Base-by-base conservation (phyloP, 1,140 invertebrate genomes). In the Caenorhabditis brenneri region DNA sequence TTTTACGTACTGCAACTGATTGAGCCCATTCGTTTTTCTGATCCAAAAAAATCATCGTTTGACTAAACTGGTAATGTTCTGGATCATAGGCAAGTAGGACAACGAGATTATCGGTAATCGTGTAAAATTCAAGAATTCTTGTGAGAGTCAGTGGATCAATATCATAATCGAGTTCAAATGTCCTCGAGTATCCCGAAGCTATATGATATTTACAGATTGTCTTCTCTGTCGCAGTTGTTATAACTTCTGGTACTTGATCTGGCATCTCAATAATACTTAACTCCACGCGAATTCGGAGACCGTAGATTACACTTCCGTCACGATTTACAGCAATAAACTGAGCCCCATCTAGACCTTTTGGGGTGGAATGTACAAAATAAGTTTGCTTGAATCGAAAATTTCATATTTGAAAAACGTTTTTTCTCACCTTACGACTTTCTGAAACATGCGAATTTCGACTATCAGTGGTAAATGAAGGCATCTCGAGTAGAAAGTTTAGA, bases 171-270 rank as follows among this genome's bases (percentile, higher is more conserved):
- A 74, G 65, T 10, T 46, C 5, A 24, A 74, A 74, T 1, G 65
- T 74, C 42, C 42, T 74, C 36, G 36, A 33, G n/a, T 9, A 12
- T 74, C 65, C 65, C 22, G 65, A 74, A 9, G 36, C 36, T n/a
- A 74, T 6, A 29, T 74, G 36, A 29, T 74, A 74, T 15, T 74
- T 74, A n/a, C 65, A 74, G 24, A 74, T 24, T 42, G 65, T 42
- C 36, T 74, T 74, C 15, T 74, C 65, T 7, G 36, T 42, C 9
- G 36, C 65, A 1, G 65, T 74, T 24, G 65, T 74, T 39, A 74
- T 74, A 0, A 74, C 65, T 24, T 74, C 65, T 10, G 65, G 65
- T 42, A n/a, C 65, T 46, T 74, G 29, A 10, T 42, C 36, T 6
- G 65, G 65, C 6, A n/a, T 9, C 12, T 74, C 33, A 42, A 74